Percentiles rank a stretch among this genome's conserved stretches.
Evolutionary conservation across 2,113 vertebrate genomes (phyloP).

Genomic region (Nothobranchius kuhntae): DNA sequence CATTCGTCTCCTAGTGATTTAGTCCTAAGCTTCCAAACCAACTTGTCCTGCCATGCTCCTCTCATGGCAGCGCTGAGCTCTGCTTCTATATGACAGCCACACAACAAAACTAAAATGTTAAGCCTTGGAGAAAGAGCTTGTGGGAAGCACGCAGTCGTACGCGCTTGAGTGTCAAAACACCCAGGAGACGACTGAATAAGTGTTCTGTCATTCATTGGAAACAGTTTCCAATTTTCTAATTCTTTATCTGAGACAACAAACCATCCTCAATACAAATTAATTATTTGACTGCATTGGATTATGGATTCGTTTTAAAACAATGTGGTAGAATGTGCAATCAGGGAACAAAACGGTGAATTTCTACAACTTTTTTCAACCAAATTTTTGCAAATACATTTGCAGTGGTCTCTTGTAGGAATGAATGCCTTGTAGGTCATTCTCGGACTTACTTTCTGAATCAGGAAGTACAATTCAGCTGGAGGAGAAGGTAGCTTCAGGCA

Average conservation of each 20-base stretch:
- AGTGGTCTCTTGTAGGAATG: too few species aligned
- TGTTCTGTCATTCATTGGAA: conserved; percentile 27
- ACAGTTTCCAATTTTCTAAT: neutral
- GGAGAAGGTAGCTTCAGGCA: too few species aligned
- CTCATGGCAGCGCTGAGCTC: conserved; percentile 40
- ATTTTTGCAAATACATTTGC: too few species aligned
- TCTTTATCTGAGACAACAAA: conserved; percentile 4
- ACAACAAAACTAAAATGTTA: conserved; percentile 44
- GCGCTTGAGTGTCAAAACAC: conserved; percentile 13
- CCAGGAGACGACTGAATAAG: conserved; percentile 9
- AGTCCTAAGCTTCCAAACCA: conserved; percentile 86
- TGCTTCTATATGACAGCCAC: conserved; percentile 37
- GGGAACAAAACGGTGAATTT: neutral
- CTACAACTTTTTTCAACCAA: neutral
- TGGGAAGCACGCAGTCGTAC: conserved; percentile 13
- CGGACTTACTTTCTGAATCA: too few species aligned
- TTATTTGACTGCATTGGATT: too few species aligned
- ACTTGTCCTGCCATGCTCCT: conserved; percentile 65
- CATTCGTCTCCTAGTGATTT: conserved; percentile 79
- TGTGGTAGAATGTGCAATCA: neutral
- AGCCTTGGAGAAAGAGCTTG: conserved; percentile 11
- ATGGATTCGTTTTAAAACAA: neutral
- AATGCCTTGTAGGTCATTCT: too few species aligned
- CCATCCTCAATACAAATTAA: neutral
- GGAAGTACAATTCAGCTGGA: too few species aligned